Percentiles rank a stretch among this genome's conserved stretches.
Evolutionary conservation across 1,140 invertebrate genomes (phyloP).

Genomic region (Heliothis virescens): DNA sequence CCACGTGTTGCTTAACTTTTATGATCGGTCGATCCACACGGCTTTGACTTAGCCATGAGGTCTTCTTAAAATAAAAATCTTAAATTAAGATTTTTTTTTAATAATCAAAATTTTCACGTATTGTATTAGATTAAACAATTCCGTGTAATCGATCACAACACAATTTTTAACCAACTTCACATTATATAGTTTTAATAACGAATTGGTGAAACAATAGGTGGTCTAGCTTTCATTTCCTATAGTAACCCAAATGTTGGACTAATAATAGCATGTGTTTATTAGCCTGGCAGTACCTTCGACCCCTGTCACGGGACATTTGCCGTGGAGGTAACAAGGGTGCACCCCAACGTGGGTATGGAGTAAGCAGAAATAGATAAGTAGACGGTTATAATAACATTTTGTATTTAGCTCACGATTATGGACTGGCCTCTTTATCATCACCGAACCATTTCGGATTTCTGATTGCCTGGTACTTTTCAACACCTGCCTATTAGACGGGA

Average conservation of each 20-base stretch:
- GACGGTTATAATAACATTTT: conserved; percentile 1
- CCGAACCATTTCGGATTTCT: neutral
- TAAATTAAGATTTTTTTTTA: too few species aligned
- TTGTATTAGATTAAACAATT: too few species aligned
- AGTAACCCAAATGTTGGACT: conserved; percentile 32
- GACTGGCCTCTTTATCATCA: neutral
- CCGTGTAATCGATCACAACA: too few species aligned
- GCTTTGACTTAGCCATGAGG: too few species aligned
- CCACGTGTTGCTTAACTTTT: too few species aligned
- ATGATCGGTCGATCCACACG: too few species aligned
- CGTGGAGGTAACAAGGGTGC: conserved; percentile 51
- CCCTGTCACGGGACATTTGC: conserved; percentile 56
- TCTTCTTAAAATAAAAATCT: too few species aligned
- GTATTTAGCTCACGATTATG: conserved; percentile 32
- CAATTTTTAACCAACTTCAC: too few species aligned
- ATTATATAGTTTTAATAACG: too few species aligned
- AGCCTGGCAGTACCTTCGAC: conserved; percentile 46
- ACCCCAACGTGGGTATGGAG: neutral
- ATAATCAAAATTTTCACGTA: too few species aligned
- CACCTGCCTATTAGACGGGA: neutral
- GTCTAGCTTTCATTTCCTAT: conserved; percentile 32
- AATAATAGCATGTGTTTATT: conserved; percentile 58
- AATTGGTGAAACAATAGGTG: neutral
- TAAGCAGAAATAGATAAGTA: neutral
- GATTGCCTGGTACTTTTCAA: neutral